Base-by-base conservation (phyloP, 2,888 invertebrate genomes). In the Tineola bisselliella region DNA sequence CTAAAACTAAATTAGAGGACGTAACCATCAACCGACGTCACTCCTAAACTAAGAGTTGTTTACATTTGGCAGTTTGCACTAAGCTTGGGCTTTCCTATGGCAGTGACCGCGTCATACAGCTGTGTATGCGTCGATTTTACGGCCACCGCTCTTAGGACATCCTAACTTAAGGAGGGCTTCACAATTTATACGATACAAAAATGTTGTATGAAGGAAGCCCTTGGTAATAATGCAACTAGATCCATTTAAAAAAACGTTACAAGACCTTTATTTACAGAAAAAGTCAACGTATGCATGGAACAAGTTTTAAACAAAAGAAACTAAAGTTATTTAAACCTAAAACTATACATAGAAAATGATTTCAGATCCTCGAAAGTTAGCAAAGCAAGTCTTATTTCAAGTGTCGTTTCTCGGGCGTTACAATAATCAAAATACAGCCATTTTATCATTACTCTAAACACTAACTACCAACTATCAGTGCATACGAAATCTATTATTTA, bases 51-150 rank as follows among this genome's bases (percentile, higher is more conserved):
- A 80, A 79, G 79, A 82, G 75, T n/a, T n/a, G n/a, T n/a, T n/a
- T n/a, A 83, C 78, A 81, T 87, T 86, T 87, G 86, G 86, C 86
- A 84, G 84, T 82, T 80, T 76, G 84, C 84, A 81, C 15, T 48
- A n/a, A 48, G 25, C 25, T 25, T 25, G 25, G 25, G 2, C 6
- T 4, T 25, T 25, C 25, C 25, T 25, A 25, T 25, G 6, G 6
- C 25, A 6, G 25, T 6, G 25, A 25, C 25, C 25, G 25, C 25
- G n/a, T n/a, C n/a, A n/a, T n/a, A n/a, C n/a, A n/a, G n/a, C n/a
- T n/a, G n/a, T n/a, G n/a, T n/a, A n/a, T n/a, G n/a, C n/a, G n/a
- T n/a, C n/a, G n/a, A n/a, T n/a, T n/a, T 25, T 25, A 25, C 6
- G 2, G 25, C 6, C 25, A 25, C 25, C 25, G 25, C 25, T 25